phyloP scores from a whole-genome alignment of 2,113 vertebrate genomes.

The western clawed frog (Xenopus tropicalis) region DNA sequence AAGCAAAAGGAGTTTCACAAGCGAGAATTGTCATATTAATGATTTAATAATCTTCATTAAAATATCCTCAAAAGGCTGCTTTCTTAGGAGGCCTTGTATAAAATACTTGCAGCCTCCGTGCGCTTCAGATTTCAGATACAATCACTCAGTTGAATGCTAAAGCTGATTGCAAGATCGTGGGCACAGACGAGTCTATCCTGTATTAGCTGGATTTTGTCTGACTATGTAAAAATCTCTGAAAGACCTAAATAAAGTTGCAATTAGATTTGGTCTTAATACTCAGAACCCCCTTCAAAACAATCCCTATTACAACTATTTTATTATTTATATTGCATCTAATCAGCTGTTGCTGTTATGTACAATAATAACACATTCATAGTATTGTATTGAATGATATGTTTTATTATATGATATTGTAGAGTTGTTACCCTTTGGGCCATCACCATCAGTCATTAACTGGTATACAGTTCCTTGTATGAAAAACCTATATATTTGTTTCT shows the following conservation, averaged over 20 bases:
- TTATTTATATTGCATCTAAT: too few species aligned
- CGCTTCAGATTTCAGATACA: background rate
- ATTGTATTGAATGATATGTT: too few species aligned
- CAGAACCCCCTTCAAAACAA: too few species aligned
- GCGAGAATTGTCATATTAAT: conserved; percentile 23
- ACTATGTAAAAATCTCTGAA: conserved; percentile 2
- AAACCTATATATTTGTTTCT: too few species aligned
- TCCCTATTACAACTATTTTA: too few species aligned
- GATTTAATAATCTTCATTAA: conserved; percentile 30
- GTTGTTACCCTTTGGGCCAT: too few species aligned
- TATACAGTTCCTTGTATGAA: too few species aligned
- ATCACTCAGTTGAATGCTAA: conserved; percentile 16
- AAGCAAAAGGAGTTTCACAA: background rate
- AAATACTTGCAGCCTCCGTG: conserved; percentile 1
- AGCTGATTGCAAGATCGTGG: conserved; percentile 11
- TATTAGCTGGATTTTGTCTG: background rate
- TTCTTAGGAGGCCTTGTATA: conserved; percentile 1
- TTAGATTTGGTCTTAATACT: too few species aligned
- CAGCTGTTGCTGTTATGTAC: too few species aligned
- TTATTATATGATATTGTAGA: too few species aligned
- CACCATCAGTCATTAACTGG: too few species aligned
- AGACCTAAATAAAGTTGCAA: conserved; percentile 5
- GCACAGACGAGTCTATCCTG: background rate
- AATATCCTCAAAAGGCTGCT: conserved; percentile 13
- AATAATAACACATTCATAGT: too few species aligned